Evolutionary conservation across 2,888 invertebrate genomes (phyloP), one percentile per base, ranked within the genome.

Genomic region (Bellardia pandia): DNA sequence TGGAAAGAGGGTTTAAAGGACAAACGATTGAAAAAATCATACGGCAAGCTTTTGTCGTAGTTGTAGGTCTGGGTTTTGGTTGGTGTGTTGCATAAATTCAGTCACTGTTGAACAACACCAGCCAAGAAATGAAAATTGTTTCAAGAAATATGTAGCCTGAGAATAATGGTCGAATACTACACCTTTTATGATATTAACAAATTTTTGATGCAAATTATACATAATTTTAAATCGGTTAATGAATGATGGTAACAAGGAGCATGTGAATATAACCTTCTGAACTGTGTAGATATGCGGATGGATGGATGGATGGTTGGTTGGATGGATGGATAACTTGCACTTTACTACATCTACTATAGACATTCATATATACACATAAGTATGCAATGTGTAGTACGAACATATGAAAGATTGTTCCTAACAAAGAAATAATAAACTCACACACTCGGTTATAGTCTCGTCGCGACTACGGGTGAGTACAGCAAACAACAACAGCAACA

Each of bases 391-490:
- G 45, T 48, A 23, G 23, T 64, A 56, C 23, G 16, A 37, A 69
- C 48, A 58, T 33, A 45, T 37, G 64, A 40, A 83, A 45, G 64
- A 53, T 58, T 66, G 72, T 72, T 74, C 51, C 76, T 51, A 72
- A 84, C 84, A 81, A 85, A 81, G 77, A 85, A 81, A 86, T 77
- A 42, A 81, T 72, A 81, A 48, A 78, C 66, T 48, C 56, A 69
- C 68, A 71, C 33, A 83, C 37, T 56, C 71, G 71, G 60, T 69
- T 62, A 51, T 58, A 72, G 77, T 72, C 72, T 81, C 72, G 71
- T 74, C 84, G 80, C 84, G 77, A 79, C 74, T 60, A 71, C 79
- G 79, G 66, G 86, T 88, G 89, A 88, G 77, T 53, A 88, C 84
- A 85, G 85, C 78, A 74, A 85, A 74, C 79, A 82, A 78, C 84